Evolutionary conservation across 2,113 vertebrate species (phyloP), one percentile per base, ranked within the genome.

Genomic region (Plecturocebus donacophilus): DNA sequence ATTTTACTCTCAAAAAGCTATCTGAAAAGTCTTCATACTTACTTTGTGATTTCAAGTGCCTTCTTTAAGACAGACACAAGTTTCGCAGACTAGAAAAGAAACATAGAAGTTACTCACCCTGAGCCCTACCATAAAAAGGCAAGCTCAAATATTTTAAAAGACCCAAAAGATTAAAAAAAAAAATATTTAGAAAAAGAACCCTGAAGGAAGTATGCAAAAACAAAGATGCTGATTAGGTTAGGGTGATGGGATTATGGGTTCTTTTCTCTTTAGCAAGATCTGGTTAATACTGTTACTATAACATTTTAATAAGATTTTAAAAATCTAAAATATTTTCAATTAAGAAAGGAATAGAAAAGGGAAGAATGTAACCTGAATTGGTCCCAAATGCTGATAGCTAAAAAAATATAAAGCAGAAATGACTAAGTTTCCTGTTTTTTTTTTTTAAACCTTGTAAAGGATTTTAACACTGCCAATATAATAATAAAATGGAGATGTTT

Each of bases 11-110:
- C 76, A 88, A 87, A 54, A 79, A 76, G 83, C 38, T 83, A n/a
- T 13, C n/a, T 84, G 90, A 58, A 54, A 93, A 91, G 89, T 66
- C 17, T n/a, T 98, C 64, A 97, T 97, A 98, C 99, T 99, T 96
- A 99, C 99, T 99, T 99, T 91, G 99, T 97, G 87, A 99, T 99
- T 95, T 99, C 99, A 30, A 99, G 99, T 79, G 99, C 96, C 96
- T 99, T 99, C 98, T 99, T 99, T 90, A 99, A 91, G 64, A 99
- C 98, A 0, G 98, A 98, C 27, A 99, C 99, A 98, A 99, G 94
- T 76, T 99, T 99, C 25, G 98, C 99, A 81, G 99, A 99, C 99
- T 99, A 97, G 32, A 98, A 98, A 97, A 91, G 76, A 98, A 93
- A 96, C 14, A 97, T 40, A 97, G 87, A 86, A 90, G 66, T 87